Conservation (phyloP, 2,797 vertebrate genomes). For the Neosilurus mollespiculum region DNA sequence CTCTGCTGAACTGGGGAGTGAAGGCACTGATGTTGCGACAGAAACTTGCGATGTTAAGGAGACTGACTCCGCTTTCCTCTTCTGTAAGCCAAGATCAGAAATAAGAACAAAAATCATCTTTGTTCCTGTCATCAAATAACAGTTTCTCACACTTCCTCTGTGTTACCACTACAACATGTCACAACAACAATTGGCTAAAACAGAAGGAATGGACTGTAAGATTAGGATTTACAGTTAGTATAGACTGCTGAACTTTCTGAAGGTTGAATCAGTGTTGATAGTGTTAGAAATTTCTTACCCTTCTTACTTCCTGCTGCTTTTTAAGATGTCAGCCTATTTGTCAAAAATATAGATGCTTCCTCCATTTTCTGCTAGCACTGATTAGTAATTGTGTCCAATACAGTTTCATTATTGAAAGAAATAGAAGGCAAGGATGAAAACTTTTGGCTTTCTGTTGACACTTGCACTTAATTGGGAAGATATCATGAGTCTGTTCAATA, state of each 20-base stretch:
- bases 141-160: neutral
- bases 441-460: neutral
- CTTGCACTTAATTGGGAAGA: neutral
- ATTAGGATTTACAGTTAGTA: neutral
- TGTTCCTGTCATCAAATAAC: neutral
- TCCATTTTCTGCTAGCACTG: neutral
- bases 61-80: constrained; percentile 89
- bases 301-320: neutral
- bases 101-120: neutral
- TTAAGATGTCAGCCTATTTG: neutral
- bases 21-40: constrained; percentile 81
- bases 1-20: constrained; percentile 80
- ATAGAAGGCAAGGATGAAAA: neutral
- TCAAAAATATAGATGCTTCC: neutral
- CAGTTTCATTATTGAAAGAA: neutral
- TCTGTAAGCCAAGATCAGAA: constrained; percentile 70
- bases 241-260: neutral
- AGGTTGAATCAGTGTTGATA: neutral
- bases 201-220: neutral
- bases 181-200: neutral
- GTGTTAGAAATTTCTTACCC: neutral
- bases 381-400: neutral
- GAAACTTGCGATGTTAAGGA: constrained; percentile 77
- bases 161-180: neutral
- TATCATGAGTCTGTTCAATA: no score